These are phyloP conservation scores for Trachops cirrhosus DNA, from an alignment of 2,797 vertebrate genomes.

Conservation along the genomic window DNA sequence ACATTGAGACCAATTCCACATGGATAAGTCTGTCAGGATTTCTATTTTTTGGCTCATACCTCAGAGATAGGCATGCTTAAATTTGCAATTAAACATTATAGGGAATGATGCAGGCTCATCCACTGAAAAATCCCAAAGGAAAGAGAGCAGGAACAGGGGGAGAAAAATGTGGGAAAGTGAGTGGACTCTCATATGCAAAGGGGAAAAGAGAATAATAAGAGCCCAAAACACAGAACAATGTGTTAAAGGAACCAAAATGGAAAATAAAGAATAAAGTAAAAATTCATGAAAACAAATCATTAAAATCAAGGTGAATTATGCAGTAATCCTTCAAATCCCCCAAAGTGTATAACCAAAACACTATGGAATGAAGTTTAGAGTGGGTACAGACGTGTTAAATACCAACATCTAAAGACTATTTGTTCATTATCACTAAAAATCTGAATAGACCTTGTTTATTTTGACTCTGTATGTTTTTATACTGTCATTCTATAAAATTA, in stretches of 20 bases:
- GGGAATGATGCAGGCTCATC: background rate
- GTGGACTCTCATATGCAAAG: background rate
- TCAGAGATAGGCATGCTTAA: slow-evolving; percentile 11
- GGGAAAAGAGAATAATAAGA: background rate
- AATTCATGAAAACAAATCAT: background rate
- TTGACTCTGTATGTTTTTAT: background rate
- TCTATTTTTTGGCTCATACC: slow-evolving; percentile 13
- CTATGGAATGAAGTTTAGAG: background rate
- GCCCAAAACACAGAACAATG: background rate
- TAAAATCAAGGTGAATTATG: background rate
- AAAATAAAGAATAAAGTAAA: slow-evolving; percentile 13
- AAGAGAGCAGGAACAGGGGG: background rate
- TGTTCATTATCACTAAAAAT: background rate
- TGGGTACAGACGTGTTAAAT: background rate
- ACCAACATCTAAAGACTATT: background rate
- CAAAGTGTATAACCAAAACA: background rate
- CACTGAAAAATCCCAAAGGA: background rate
- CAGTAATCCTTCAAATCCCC: background rate
- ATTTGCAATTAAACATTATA: slow-evolving; percentile 47
- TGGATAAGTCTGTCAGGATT: slow-evolving; percentile 7
- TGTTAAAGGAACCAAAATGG: background rate
- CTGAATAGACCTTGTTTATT: background rate
- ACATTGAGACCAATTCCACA: slow-evolving; percentile 52
- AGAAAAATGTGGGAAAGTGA: background rate
- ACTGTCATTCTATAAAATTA: background rate